Conservation (phyloP, 2,797 vertebrate genomes). For the Meda fulgida region DNA sequence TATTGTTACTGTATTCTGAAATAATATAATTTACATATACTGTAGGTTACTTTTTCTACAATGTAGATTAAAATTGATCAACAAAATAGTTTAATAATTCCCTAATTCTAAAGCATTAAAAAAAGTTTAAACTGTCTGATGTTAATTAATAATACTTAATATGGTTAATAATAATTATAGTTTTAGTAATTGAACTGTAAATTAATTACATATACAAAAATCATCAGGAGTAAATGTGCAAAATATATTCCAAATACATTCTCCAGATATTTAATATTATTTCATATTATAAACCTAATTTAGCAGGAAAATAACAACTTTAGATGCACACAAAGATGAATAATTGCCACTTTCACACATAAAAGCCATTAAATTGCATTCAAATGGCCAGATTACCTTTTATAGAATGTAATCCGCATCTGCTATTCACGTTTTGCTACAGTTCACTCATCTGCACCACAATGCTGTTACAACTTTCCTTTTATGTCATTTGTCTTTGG, state of each 20-base stretch:
- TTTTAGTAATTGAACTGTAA: background rate
- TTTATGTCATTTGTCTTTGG: background rate
- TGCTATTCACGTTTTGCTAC: background rate
- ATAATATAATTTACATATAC: background rate
- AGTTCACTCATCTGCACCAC: background rate
- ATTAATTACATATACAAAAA: background rate
- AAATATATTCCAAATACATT: background rate
- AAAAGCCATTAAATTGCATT: conserved; percentile 5
- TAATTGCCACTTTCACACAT: conserved; percentile 17
- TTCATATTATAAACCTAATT: background rate
- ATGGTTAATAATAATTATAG: background rate
- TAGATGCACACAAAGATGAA: background rate
- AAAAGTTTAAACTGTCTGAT: background rate
- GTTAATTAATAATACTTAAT: background rate
- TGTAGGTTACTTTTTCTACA: background rate
- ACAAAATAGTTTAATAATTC: background rate
- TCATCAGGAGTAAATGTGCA: background rate
- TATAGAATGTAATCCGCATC: background rate
- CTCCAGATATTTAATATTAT: background rate
- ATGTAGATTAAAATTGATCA: background rate
- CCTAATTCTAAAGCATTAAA: background rate
- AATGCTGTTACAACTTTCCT: background rate
- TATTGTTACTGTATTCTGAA: background rate
- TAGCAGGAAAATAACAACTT: background rate
- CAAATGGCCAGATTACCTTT: background rate